Conservation (phyloP, 2,797 vertebrate species). For the Myioborus miniatus region DNA sequence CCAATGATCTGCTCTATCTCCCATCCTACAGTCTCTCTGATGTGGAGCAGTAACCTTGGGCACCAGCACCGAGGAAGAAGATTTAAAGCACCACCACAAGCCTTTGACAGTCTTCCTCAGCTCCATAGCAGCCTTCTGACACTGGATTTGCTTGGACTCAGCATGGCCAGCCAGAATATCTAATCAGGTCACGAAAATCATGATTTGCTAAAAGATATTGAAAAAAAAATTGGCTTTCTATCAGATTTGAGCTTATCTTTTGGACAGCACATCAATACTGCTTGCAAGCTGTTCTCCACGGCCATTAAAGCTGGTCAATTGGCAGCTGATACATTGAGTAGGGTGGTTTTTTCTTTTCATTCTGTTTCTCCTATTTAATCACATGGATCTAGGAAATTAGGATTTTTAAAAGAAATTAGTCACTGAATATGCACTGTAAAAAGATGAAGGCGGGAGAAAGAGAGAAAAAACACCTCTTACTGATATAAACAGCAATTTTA, state of each 20-base stretch:
- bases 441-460: neutral
- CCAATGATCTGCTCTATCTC: neutral
- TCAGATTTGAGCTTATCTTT: neutral
- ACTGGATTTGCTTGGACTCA: neutral
- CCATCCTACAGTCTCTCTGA: neutral
- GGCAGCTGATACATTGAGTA: neutral
- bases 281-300: neutral
- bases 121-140: neutral
- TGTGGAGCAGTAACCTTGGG: rapidly evolving
- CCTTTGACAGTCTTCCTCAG: neutral
- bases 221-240: neutral
- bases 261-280: neutral
- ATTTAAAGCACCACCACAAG: neutral
- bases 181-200: neutral
- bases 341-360: neutral
- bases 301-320: neutral
- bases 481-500: neutral
- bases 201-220: neutral
- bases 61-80: neutral
- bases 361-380: neutral
- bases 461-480: neutral
- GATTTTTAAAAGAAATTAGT: neutral
- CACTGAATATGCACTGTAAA: neutral
- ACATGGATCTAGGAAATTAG: neutral
- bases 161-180: neutral